Conservation (phyloP, 2,113 vertebrate species). For the Rhinolophus sinicus region DNA sequence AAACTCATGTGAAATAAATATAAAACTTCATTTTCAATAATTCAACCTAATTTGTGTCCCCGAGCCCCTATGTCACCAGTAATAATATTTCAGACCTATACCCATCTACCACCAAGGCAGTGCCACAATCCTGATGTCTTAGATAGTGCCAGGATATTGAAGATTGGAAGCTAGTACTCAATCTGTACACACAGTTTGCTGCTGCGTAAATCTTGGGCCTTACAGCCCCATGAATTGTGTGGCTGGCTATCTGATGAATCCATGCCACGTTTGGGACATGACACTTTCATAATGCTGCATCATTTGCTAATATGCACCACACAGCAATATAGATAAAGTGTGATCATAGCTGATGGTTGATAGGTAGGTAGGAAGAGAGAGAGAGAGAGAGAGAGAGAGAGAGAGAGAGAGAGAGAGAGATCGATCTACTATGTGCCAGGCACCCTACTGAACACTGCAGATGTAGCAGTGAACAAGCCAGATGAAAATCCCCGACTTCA, state of each 20-base stretch:
- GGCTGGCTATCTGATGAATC: neutral
- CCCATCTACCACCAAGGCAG: neutral
- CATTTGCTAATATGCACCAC: neutral
- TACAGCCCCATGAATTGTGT: neutral
- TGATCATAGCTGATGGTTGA: neutral
- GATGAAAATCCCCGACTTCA: neutral
- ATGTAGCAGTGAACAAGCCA: neutral
- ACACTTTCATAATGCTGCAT: neutral
- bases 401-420: too few species aligned
- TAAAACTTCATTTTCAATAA: slow-evolving; percentile 22
- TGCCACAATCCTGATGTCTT: neutral
- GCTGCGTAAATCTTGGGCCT: neutral
- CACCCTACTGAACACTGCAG: neutral
- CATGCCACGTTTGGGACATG: neutral
- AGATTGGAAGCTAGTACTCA: neutral
- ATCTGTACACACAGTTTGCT: neutral
- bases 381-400: too few species aligned
- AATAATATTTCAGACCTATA: neutral
- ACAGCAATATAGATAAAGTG: neutral
- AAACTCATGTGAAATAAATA: neutral
- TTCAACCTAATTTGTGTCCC: neutral
- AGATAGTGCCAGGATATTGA: neutral
- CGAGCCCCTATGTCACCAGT: neutral
- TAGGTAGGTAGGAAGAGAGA: neutral
- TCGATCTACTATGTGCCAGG: neutral